Conservation (phyloP, 2,888 invertebrate genomes). For the Ormyrus rosae region DNA sequence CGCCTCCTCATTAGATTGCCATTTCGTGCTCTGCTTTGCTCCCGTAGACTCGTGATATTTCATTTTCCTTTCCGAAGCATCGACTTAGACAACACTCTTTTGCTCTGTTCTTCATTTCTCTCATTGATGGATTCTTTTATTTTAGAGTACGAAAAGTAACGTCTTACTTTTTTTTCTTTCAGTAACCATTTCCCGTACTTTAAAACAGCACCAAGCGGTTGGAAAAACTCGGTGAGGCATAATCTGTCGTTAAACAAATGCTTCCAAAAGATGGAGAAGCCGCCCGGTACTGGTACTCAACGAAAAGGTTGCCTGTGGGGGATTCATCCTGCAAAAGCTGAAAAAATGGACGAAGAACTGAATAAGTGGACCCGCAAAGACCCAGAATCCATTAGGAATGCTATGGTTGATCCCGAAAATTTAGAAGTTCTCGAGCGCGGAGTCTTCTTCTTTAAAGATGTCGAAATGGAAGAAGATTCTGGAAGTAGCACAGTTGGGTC, state of each 20-base stretch:
- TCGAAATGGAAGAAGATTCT: no score
- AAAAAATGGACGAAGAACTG: constrained; percentile 98
- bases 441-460: constrained; percentile 67
- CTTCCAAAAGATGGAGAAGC: constrained; percentile 98
- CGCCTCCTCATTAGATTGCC: constrained; percentile 5
- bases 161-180: constrained; percentile 72
- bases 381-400: constrained; percentile 92
- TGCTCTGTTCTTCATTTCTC: background rate
- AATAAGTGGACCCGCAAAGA: constrained; percentile 98
- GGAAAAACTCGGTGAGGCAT: constrained; percentile 99
- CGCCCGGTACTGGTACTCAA: constrained; percentile 90
- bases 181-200: constrained; percentile 99
- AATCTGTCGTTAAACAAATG: constrained; percentile 98
- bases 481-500: no score
- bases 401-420: constrained; percentile 95
- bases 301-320: constrained; percentile 96
- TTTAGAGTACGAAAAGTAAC: no score
- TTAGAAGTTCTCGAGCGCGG: constrained; percentile 90
- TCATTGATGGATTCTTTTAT: background rate
- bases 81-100: background rate
- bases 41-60: background rate
- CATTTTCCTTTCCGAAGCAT: background rate
- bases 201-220: constrained; percentile 97
- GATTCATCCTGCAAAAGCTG: constrained; percentile 95
- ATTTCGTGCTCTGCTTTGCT: background rate